Conservation (phyloP, 2,797 vertebrate species). For the Pteropus rufus region DNA sequence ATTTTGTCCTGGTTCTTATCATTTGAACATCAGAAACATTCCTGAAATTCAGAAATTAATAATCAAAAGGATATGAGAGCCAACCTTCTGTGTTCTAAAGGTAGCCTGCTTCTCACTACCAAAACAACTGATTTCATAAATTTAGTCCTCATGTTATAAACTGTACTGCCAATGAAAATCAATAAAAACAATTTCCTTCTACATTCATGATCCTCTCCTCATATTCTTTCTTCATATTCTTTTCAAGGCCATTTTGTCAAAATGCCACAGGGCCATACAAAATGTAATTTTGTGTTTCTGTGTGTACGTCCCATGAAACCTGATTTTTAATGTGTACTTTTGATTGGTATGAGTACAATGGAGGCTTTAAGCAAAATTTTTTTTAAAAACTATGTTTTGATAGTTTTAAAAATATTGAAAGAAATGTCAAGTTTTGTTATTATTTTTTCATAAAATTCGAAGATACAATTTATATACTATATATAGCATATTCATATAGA, state of each 20-base stretch:
- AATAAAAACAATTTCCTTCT: constrained; percentile 89
- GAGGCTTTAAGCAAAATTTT: background rate
- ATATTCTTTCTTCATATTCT: constrained; percentile 81
- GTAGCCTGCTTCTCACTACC: constrained; percentile 44
- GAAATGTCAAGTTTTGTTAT: background rate
- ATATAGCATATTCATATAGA: background rate
- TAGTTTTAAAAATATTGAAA: constrained; percentile 28
- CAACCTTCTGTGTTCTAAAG: constrained; percentile 29
- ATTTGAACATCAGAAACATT: constrained; percentile 10
- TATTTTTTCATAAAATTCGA: background rate
- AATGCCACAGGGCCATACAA: constrained; percentile 74
- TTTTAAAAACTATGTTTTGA: background rate
- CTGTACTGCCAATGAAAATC: constrained; percentile 86
- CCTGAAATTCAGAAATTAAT: constrained; percentile 23
- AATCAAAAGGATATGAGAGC: constrained; percentile 51
- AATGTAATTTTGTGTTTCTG: constrained; percentile 62
- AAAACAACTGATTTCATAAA: constrained; percentile 83
- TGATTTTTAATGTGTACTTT: constrained; percentile 58
- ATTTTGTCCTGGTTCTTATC: constrained; percentile 41
- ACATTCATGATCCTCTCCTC: constrained; percentile 80
- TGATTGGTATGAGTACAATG: constrained; percentile 32
- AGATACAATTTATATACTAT: background rate
- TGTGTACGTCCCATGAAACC: constrained; percentile 48
- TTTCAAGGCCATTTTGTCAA: constrained; percentile 82
- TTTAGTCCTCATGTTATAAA: constrained; percentile 83